A percentile compares a stretch with the other conserved stretches of the same genome.
phyloP scores from a whole-genome alignment of 2,797 vertebrate genomes.

The Peromyscus aztecus region DNA sequence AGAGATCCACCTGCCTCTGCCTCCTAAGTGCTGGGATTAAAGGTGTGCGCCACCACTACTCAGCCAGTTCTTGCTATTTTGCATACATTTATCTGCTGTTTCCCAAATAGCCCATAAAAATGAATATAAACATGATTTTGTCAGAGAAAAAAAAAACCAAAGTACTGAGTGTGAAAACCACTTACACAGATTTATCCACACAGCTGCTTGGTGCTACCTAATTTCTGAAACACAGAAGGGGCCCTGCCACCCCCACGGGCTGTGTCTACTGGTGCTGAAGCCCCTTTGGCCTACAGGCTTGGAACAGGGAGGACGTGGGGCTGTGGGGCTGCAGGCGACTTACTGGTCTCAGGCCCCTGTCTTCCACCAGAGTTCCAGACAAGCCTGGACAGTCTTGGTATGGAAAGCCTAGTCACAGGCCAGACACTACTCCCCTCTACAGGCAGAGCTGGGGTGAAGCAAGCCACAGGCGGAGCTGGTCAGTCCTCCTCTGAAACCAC shows the following conservation, averaged over 20 bases:
- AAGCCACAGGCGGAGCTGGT: slow-evolving; percentile 60
- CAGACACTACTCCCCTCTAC: slow-evolving; percentile 1
- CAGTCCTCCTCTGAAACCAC: slow-evolving; percentile 79
- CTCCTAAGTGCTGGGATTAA: neutral
- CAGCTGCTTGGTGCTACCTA: neutral
- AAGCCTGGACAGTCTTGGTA: neutral
- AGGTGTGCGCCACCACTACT: neutral
- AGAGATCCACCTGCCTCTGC: neutral
- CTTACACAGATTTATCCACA: slow-evolving; percentile 6
- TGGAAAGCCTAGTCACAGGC: slow-evolving; percentile 31
- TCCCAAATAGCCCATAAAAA: neutral
- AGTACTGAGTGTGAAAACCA: neutral
- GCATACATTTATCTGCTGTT: slow-evolving; percentile 35
- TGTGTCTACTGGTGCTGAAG: neutral
- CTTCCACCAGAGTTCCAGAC: neutral
- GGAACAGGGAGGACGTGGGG: neutral
- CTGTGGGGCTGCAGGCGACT: neutral
- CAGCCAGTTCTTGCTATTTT: slow-evolving; percentile 31
- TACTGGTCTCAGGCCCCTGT: neutral
- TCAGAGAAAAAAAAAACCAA: slow-evolving; percentile 8
- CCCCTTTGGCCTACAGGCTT: neutral
- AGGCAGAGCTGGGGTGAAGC: slow-evolving; percentile 41
- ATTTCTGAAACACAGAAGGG: neutral
- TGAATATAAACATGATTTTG: neutral
- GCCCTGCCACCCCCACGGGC: neutral